These are phyloP conservation scores for Meloidogyne hapla DNA, from an alignment of 1,140 invertebrate species.

Conservation along the genomic window DNA sequence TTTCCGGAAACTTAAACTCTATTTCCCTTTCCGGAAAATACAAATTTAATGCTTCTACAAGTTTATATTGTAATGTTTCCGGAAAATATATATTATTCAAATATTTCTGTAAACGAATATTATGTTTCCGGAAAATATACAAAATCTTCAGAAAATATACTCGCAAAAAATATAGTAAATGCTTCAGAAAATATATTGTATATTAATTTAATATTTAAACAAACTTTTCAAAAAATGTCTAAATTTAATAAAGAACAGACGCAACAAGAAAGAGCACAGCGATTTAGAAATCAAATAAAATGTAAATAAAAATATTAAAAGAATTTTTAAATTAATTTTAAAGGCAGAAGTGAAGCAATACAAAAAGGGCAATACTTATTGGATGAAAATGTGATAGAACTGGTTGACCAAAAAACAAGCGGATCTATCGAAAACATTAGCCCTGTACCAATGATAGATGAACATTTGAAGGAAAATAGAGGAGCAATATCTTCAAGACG, in stretches of 20 bases:
- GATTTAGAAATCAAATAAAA: neutral
- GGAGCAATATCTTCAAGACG: neutral
- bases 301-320: neutral
- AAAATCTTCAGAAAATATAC: neutral
- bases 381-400: neutral
- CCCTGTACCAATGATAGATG: neutral
- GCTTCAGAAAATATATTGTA: neutral
- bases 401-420: neutral
- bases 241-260: neutral
- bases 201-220: neutral
- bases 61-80: neutral
- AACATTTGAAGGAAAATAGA: neutral
- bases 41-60: neutral
- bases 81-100: neutral
- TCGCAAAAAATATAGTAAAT: neutral
- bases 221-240: neutral
- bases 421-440: neutral
- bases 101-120: neutral
- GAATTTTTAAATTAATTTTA: slow-evolving; percentile 6
- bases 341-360: slow-evolving; percentile 61
- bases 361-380: slow-evolving; percentile 62
- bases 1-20: neutral
- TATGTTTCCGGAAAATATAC: neutral
- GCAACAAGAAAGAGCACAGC: neutral
- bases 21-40: neutral